A percentile compares a stretch with the other conserved stretches of the same genome.
These are phyloP conservation scores for Sisor rabdophorus DNA, from an alignment of 2,113 vertebrate genomes.

Conservation along the genomic window DNA sequence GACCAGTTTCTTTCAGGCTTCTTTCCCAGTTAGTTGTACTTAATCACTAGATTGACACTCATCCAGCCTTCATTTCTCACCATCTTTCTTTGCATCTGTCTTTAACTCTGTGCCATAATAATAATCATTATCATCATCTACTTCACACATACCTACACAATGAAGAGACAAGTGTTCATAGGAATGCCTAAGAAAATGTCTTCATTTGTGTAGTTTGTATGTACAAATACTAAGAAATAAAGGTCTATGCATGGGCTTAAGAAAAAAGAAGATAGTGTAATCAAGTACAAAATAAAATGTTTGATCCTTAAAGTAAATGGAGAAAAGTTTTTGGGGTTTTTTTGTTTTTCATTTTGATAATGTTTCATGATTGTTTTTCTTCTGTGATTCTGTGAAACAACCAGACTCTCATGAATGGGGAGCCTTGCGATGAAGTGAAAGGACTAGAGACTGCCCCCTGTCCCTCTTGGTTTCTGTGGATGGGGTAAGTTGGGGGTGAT, in stretches of 20 bases:
- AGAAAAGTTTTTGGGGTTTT: slow-evolving; percentile 23
- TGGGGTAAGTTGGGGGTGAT: slow-evolving; percentile 50
- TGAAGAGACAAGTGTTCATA: slow-evolving; percentile 38
- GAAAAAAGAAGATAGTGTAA: slow-evolving; percentile 12
- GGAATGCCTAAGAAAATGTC: slow-evolving; percentile 29
- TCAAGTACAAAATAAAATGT: slow-evolving; percentile 30
- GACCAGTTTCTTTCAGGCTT: slow-evolving; percentile 56
- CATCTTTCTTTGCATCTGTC: slow-evolving; percentile 39
- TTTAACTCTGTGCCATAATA: slow-evolving; percentile 42
- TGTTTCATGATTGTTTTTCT: slow-evolving; percentile 51
- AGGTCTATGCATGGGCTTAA: slow-evolving; percentile 42
- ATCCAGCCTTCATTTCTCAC: slow-evolving; percentile 26
- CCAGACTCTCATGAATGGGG: slow-evolving; percentile 48
- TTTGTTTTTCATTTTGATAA: slow-evolving; percentile 32
- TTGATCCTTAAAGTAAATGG: slow-evolving; percentile 35
- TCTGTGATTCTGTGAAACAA: slow-evolving; percentile 52
- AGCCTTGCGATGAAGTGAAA: slow-evolving; percentile 49
- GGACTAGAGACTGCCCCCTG: slow-evolving; percentile 51
- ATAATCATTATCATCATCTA: slow-evolving; percentile 17
- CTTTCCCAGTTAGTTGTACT: slow-evolving; percentile 39
- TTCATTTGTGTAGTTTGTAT: slow-evolving; percentile 43
- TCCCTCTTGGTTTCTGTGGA: slow-evolving; percentile 48
- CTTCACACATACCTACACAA: slow-evolving; percentile 29
- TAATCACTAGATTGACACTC: slow-evolving; percentile 22
- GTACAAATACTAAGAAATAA: slow-evolving; percentile 30